Evolutionary conservation across 1,140 invertebrate species (phyloP), one percentile per base, ranked within the genome.

Genomic region (Leucophenga varia): DNA sequence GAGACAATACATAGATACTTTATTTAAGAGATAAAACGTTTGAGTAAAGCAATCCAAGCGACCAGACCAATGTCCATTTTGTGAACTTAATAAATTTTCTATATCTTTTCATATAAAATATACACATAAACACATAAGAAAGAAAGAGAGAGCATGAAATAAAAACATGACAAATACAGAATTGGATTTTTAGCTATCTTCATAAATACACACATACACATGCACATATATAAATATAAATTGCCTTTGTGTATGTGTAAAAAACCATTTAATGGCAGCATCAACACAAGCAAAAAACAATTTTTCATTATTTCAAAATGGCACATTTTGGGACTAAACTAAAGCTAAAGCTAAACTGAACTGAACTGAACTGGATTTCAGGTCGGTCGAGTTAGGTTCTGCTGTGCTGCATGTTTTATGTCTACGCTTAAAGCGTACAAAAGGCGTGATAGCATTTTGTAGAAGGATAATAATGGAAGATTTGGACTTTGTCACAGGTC

Each of bases 221-320:
- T n/a, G n/a, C n/a, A n/a, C n/a, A n/a, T n/a, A n/a, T n/a, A n/a
- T n/a, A n/a, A n/a, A n/a, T n/a, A n/a, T n/a, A n/a, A n/a, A n/a
- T n/a, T n/a, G n/a, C n/a, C n/a, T 43, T 10, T 39, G 14, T 31
- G 25, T 20, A 32, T 49, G 22, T 61, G 46, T 52, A 59, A 64
- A 61, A 45, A 49, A 49, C 39, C 49, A 56, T 61, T 67, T 67
- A 59, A 67, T 67, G 53, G 63, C 38, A 41, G 31, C 43, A 53
- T 30, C 35, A 55, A 67, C 16, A 34, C 20, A 57, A 42, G 44
- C 55, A 54, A 48, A 39, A 53, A 43, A 46, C 60, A 41, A 63
- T 63, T 67, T 67, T 59, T 67, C 63, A 67, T 67, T 67, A 63
- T 59, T 67, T 55, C n/a, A n/a, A n/a, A n/a, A n/a, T n/a, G n/a